Base-by-base conservation (phyloP, 2,113 vertebrate genomes). In the Ifrita kowaldi region DNA sequence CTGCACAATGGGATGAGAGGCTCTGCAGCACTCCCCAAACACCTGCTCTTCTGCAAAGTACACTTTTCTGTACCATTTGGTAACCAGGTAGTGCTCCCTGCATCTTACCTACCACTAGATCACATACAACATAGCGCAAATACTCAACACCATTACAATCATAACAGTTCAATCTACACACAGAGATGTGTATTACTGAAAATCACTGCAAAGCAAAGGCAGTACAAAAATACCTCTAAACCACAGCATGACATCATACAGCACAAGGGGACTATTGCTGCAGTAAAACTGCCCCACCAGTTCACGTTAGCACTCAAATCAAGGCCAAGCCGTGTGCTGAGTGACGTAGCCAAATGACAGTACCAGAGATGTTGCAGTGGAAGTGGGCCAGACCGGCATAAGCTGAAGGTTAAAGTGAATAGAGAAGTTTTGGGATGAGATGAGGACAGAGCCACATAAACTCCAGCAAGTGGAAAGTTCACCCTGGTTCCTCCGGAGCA, bases 141-240 rank as follows among this genome's bases (percentile, higher is more conserved):
- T 32, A n/a, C 21, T 20, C 2, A 0, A 57, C 18, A 8, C 16
- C 23, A 0, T 49, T 42, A 16, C 47, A 39, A 2, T 26, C 10
- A 0, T 21, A 22, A 22, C 23, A 23, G 23, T 24, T 30, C 69
- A 19, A 11, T 23, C 46, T 59, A 14, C 33, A 21, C 21, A 3
- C 1, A 1, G 23, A 60, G 22, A 41, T 24, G 23, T 5, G 47
- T 42, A 7, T 30, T 37, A 28, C 42, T 26, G 23, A 63, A 89
- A 87, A 53, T 47, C 64, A 55, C 68, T 64, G 28, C 64, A 63
- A 84, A 91, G 55, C 80, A 89, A 74, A 83, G 26, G 23, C 49
- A 13, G 10, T 62, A 63, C 59, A 41, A 86, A 95, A 95, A 83
- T 70, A 63, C 64, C 46, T 68, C 55, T 46, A 81, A 85, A 63